Evolutionary conservation across 2,113 vertebrate species (phyloP).

Genomic region (Lates calcarifer): DNA sequence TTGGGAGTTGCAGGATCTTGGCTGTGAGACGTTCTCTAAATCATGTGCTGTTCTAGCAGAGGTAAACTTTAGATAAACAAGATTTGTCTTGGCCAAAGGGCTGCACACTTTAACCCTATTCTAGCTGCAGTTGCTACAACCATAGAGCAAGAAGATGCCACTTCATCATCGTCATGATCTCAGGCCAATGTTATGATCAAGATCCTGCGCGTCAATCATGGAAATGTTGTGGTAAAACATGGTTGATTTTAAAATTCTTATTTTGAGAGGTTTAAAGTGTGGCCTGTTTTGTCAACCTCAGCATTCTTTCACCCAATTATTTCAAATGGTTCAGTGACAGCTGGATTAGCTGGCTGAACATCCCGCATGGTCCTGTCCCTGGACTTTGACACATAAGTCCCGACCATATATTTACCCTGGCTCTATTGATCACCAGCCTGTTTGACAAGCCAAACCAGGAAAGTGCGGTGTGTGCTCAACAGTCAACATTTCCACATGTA

Average conservation of each 20-base stretch:
- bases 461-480: constrained; percentile 73
- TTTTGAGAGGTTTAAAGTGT: constrained; percentile 6
- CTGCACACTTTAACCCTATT: constrained; percentile 21
- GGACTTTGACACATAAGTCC: constrained; percentile 77
- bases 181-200: background rate
- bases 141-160: background rate
- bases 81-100: background rate
- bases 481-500: constrained; percentile 71
- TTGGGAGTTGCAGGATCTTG: background rate
- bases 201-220: background rate
- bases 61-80: constrained; percentile 36
- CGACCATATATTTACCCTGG: constrained; percentile 64
- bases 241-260: background rate
- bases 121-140: background rate
- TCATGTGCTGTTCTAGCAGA: background rate
- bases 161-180: constrained; percentile 10
- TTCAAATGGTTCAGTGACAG: constrained; percentile 60
- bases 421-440: constrained; percentile 70
- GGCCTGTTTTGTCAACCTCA: constrained; percentile 16
- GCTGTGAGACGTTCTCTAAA: constrained; percentile 11
- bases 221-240: constrained; percentile 10
- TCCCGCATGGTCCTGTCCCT: constrained; percentile 68
- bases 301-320: constrained; percentile 74
- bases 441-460: constrained; percentile 68
- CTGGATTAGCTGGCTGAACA: constrained; percentile 68